Evolutionary conservation across 2,797 vertebrate genomes (phyloP), one percentile per base, ranked within the genome.

Genomic region (Taenioides sp.): DNA sequence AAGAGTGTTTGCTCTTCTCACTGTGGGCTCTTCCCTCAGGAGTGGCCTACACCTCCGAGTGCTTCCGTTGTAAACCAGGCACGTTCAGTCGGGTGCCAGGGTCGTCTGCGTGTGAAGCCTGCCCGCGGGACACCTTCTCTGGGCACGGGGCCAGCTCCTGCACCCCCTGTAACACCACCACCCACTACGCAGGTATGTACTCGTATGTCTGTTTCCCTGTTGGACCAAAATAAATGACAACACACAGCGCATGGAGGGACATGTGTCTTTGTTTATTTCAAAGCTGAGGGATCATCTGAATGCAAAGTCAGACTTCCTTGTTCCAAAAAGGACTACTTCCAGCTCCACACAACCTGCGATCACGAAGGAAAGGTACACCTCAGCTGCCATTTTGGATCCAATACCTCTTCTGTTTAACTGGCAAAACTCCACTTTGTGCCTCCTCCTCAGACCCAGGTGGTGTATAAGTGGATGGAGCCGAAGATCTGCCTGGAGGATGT

Each of bases 401-500:
- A 5, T 47, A 47, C 43, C 0, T 16, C 43, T 6, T 47, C 43
- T 47, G 43, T 47, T 4, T 47, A 16, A 54, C 6, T 6, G 50
- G n/a, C 50, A 54, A n/a, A n/a, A 54, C 18, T 2, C 20, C 18
- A 7, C 17, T 59, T 4, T 77, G 5, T 79, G 61, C 71, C 25
- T 18, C 14, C 1, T 65, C 78, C 84, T 43, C 86, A 99, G 97
- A 99, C 98, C 0, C 96, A 95, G 86, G 86, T 98, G 76, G 95
- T 95, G 76, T 97, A 96, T 87, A 98, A 96, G 81, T 99, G 98
- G 98, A 95, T 98, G 55, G 94, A 97, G 79, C 97, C 98, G 6
- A 96, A 96, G 93, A 96, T 98, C 87, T 99, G 98, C 89, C 89
- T 95, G 72, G 97, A 97, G 37, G 93, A 92, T 27, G 86, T 95